phyloP scores from a whole-genome alignment of 2,797 vertebrate species.

The Manis crassicaudata region DNA sequence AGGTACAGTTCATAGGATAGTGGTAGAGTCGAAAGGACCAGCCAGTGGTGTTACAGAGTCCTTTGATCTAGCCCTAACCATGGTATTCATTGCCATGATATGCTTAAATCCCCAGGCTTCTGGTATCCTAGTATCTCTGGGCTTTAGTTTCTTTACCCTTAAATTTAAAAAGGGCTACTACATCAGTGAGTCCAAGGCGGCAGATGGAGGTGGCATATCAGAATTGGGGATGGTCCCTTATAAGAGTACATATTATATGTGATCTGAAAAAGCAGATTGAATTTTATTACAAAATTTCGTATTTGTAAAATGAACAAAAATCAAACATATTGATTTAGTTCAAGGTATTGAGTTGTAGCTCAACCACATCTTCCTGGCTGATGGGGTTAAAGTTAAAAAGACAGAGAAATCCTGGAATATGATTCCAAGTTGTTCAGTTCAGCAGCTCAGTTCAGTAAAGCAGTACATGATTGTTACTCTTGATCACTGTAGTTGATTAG shows the following conservation, averaged over 20 bases:
- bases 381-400: background rate
- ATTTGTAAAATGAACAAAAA: constrained; percentile 12
- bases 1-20: background rate
- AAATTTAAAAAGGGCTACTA: background rate
- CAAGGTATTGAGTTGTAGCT: background rate
- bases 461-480: constrained; percentile 61
- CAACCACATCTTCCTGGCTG: background rate
- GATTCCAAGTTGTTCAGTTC: background rate
- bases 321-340: background rate
- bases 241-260: background rate
- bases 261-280: background rate
- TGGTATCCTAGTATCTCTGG: background rate
- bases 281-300: constrained; percentile 12
- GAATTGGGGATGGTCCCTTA: background rate
- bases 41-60: background rate
- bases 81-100: background rate
- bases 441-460: constrained; percentile 1
- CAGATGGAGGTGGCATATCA: background rate
- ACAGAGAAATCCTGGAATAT: background rate
- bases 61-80: background rate
- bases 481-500: constrained; percentile 87
- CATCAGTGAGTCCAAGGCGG: background rate
- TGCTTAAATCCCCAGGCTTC: background rate
- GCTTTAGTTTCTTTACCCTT: constrained; percentile 6
- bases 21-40: background rate